Conservation (phyloP, 2,113 vertebrate species). For the Tragelaphus imberbis region DNA sequence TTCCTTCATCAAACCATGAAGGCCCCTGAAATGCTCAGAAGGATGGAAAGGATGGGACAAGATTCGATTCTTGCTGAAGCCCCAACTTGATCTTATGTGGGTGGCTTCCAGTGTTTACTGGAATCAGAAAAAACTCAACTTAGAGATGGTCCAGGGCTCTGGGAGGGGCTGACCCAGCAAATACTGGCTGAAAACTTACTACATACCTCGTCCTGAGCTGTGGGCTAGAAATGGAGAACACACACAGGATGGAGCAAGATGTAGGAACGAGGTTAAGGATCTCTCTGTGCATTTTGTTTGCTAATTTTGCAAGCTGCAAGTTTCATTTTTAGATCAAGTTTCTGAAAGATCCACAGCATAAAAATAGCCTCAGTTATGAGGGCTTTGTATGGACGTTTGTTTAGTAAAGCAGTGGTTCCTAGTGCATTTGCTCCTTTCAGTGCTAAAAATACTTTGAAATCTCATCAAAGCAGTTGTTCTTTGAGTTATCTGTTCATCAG, state of each 20-base stretch:
- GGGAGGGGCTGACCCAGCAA: background rate
- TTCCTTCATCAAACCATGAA: background rate
- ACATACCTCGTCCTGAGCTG: background rate
- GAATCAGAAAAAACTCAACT: background rate
- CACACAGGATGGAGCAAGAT: background rate
- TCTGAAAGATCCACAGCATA: slow-evolving; percentile 3
- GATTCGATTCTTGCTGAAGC: background rate
- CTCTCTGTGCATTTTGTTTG: background rate
- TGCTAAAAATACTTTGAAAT: slow-evolving; percentile 20
- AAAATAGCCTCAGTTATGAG: background rate
- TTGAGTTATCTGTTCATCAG: background rate
- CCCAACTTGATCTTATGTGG: background rate
- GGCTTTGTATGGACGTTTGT: background rate
- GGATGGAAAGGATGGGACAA: too few species aligned
- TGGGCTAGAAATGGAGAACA: background rate
- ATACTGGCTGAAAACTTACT: background rate
- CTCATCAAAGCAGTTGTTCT: slow-evolving; percentile 1
- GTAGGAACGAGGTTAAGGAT: accelerated
- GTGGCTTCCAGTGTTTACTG: background rate
- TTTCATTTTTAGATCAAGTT: slow-evolving; percentile 5
- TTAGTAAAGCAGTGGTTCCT: background rate
- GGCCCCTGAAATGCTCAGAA: background rate
- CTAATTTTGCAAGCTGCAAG: background rate
- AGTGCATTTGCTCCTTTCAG: background rate
- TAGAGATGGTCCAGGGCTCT: background rate